Conservation (phyloP, 2,888 invertebrate genomes). For the Metalampra italica region DNA sequence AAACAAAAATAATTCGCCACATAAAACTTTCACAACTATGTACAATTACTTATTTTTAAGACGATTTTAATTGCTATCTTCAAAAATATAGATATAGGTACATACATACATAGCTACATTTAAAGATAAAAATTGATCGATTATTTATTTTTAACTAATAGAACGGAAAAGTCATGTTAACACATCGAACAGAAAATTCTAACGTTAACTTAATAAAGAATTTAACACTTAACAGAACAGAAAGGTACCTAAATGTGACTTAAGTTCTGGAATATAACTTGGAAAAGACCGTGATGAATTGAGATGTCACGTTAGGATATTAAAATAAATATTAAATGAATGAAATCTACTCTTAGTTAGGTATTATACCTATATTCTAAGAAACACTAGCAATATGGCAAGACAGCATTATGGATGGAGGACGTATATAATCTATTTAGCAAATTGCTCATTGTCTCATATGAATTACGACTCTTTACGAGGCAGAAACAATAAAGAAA, state of each 20-base stretch:
- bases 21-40: constrained; percentile 74
- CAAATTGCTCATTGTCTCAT: constrained; percentile 75
- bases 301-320: constrained; percentile 10
- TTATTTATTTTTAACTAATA: constrained; percentile 52
- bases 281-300: not conserved
- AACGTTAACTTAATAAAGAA: constrained; percentile 34
- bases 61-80: constrained; percentile 67
- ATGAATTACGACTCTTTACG: constrained; percentile 70
- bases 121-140: constrained; percentile 61
- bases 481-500: constrained; percentile 71
- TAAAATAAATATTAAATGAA: constrained; percentile 22
- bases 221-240: constrained; percentile 32
- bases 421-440: constrained; percentile 74
- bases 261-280: constrained; percentile 8
- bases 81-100: constrained; percentile 74
- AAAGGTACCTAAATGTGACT: constrained; percentile 30
- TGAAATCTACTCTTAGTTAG: constrained; percentile 30
- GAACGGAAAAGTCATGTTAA: constrained; percentile 49
- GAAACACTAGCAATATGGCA: constrained; percentile 73
- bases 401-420: constrained; percentile 75
- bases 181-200: constrained; percentile 21
- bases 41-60: constrained; percentile 70
- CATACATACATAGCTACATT: constrained; percentile 72
- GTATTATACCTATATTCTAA: constrained; percentile 62
- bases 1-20: constrained; percentile 71